Evolutionary conservation across 2,797 vertebrate species (phyloP).

Genomic region (Oryzias sinensis): DNA sequence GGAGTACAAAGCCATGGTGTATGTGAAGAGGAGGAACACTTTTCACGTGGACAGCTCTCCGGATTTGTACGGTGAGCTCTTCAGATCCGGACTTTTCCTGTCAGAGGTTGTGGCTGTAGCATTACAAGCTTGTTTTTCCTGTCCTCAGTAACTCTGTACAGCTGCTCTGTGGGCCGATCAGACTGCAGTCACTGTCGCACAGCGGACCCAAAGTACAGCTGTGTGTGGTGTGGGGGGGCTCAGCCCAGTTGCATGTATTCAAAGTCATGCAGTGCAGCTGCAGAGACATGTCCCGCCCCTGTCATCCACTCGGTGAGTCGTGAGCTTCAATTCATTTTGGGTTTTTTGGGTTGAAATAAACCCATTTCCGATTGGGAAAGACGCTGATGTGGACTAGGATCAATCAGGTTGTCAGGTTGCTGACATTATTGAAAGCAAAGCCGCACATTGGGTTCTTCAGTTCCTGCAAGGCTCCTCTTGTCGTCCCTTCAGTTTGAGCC

Average conservation of each 20-base stretch:
- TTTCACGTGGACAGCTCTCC: slow-evolving; percentile 91
- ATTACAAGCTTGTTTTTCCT: neutral
- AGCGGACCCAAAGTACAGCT: slow-evolving; percentile 84
- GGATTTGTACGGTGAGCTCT: slow-evolving; percentile 81
- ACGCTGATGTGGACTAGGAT: too few species aligned
- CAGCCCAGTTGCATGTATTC: slow-evolving; percentile 83
- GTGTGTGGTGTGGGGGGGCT: slow-evolving; percentile 89
- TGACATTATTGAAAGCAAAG: too few species aligned
- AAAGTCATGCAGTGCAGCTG: slow-evolving; percentile 81
- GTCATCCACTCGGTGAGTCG: slow-evolving; percentile 87
- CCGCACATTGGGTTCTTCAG: too few species aligned
- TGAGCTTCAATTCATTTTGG: neutral
- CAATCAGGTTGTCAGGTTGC: too few species aligned
- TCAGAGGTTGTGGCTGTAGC: neutral
- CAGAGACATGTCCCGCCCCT: slow-evolving; percentile 88
- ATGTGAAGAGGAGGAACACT: slow-evolving; percentile 85
- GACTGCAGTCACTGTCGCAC: slow-evolving; percentile 97
- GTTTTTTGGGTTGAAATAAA: too few species aligned
- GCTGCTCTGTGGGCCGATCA: slow-evolving; percentile 90
- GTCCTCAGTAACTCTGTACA: slow-evolving; percentile 88
- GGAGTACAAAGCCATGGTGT: slow-evolving; percentile 87
- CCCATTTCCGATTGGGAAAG: too few species aligned
- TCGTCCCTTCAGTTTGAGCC: slow-evolving; percentile 84
- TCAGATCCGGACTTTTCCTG: neutral
- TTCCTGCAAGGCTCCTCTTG: neutral